Conservation (phyloP, 2,888 invertebrate genomes). For the Spilosoma lubricipeda region DNA sequence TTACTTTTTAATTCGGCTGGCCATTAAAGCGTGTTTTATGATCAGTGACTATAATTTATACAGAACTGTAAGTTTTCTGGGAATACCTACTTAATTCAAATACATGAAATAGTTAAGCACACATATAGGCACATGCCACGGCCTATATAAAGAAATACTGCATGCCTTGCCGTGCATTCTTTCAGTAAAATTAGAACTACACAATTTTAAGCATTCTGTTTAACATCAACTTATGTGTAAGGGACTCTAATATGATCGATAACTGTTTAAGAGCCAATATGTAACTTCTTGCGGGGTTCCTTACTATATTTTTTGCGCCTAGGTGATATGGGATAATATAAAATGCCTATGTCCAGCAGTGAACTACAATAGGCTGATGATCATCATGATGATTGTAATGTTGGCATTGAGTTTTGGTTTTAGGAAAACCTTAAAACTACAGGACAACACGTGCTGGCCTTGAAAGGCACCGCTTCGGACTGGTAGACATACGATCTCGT, state of each 20-base stretch:
- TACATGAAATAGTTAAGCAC: conserved; percentile 3
- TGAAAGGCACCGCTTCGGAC: too few relatives aligned
- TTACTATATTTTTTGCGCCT: not conserved
- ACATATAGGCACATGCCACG: not conserved
- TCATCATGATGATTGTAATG: too few relatives aligned
- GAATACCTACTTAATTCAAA: conserved; percentile 3
- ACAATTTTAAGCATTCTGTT: conserved; percentile 1
- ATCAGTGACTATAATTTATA: too few relatives aligned
- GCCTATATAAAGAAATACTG: conserved; percentile 1
- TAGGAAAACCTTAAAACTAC: too few relatives aligned
- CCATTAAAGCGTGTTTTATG: too few relatives aligned
- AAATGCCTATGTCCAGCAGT: too few relatives aligned
- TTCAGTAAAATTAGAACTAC: conserved; percentile 1
- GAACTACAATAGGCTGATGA: too few relatives aligned
- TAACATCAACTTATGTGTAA: not conserved
- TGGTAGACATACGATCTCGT: too few relatives aligned
- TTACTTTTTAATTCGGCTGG: too few relatives aligned
- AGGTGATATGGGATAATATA: not conserved
- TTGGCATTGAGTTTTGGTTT: too few relatives aligned
- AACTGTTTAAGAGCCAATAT: not conserved
- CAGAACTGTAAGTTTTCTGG: not conserved
- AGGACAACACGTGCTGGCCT: too few relatives aligned
- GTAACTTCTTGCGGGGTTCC: not conserved
- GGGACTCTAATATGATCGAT: not conserved
- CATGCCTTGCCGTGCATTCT: not conserved